Evolutionary conservation across 2,888 invertebrate genomes (phyloP).

Genomic region (Drosophila phalerata): DNA sequence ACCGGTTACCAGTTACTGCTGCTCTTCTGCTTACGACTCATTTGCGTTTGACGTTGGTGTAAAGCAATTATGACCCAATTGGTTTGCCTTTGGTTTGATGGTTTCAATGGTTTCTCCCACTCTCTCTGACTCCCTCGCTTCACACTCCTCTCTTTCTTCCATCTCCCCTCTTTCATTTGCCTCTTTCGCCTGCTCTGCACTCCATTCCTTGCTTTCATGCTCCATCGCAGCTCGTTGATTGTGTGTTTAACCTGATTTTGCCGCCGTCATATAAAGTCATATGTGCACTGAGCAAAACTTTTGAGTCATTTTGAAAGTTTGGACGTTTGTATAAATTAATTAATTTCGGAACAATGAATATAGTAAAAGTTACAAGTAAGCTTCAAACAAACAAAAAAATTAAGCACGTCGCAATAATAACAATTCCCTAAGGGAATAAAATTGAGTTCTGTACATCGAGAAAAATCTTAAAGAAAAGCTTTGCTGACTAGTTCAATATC

Average conservation of each 20-base stretch:
- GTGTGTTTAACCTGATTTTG: conserved; percentile 76
- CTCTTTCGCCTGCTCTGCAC: not conserved
- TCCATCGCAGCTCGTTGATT: conserved; percentile 34
- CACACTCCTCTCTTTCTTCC: not conserved
- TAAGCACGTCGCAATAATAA: no score
- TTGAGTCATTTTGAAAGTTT: not conserved
- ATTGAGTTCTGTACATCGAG: no score
- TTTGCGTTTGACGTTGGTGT: conserved; percentile 73
- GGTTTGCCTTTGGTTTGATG: conserved; percentile 70
- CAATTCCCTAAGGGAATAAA: no score
- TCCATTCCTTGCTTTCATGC: conserved; percentile 15
- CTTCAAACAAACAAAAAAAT: no score
- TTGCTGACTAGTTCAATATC: no score
- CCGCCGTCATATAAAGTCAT: conserved; percentile 37
- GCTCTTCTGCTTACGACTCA: conserved; percentile 62
- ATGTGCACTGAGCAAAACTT: conserved; percentile 39
- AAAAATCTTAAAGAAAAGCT: no score
- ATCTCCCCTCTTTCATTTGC: conserved; percentile 2
- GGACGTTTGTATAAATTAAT: no score
- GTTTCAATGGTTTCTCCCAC: not conserved
- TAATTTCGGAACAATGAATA: no score
- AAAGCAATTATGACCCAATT: conserved; percentile 81
- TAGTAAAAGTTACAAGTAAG: no score
- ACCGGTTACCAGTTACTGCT: conserved; percentile 2
- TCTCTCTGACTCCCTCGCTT: not conserved